A percentile compares a stretch with the other conserved stretches of the same genome.
phyloP scores from a whole-genome alignment of 2,888 invertebrate species.

The Mesorhabditis sp. region DNA sequence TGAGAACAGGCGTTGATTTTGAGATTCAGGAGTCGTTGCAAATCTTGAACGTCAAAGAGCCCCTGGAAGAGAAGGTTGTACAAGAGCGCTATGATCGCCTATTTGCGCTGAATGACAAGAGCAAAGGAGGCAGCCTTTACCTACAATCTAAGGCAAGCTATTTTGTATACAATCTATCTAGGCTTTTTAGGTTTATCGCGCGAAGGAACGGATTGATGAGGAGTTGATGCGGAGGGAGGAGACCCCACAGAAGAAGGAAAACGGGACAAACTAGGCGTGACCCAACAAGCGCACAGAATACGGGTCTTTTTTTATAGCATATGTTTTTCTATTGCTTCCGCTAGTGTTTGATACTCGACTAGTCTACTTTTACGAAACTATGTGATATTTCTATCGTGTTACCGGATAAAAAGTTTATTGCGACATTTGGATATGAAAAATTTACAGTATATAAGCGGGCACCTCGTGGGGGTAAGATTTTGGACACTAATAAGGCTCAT shows the following conservation, averaged over 20 bases:
- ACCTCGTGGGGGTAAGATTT: too few species aligned
- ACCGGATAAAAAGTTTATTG: too few species aligned
- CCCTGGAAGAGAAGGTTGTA: conserved; percentile 71
- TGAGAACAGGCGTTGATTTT: conserved; percentile 5
- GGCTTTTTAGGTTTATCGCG: conserved; percentile 60
- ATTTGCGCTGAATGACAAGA: conserved; percentile 83
- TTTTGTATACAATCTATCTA: neutral
- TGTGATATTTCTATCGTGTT: too few species aligned
- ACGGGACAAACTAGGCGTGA: conserved; percentile 17
- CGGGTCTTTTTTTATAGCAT: conserved; percentile 4
- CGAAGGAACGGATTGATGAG: conserved; percentile 63
- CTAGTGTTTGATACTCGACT: too few species aligned
- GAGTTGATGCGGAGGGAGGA: conserved; percentile 51
- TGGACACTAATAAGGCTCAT: too few species aligned
- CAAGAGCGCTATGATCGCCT: conserved; percentile 79
- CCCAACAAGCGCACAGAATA: conserved; percentile 8
- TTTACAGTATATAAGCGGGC: too few species aligned
- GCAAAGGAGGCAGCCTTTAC: conserved; percentile 91
- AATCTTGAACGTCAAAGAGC: conserved; percentile 76
- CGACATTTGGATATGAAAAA: too few species aligned
- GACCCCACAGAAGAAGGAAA: conserved; percentile 22
- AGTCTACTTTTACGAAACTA: too few species aligned
- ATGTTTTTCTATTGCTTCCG: too few species aligned
- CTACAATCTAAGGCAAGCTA: conserved; percentile 82
- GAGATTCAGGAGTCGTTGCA: conserved; percentile 82